Percentiles rank a stretch among this genome's conserved stretches.
phyloP scores from a whole-genome alignment of 1,140 invertebrate species.

The Pseudachorutes palmiensis region DNA sequence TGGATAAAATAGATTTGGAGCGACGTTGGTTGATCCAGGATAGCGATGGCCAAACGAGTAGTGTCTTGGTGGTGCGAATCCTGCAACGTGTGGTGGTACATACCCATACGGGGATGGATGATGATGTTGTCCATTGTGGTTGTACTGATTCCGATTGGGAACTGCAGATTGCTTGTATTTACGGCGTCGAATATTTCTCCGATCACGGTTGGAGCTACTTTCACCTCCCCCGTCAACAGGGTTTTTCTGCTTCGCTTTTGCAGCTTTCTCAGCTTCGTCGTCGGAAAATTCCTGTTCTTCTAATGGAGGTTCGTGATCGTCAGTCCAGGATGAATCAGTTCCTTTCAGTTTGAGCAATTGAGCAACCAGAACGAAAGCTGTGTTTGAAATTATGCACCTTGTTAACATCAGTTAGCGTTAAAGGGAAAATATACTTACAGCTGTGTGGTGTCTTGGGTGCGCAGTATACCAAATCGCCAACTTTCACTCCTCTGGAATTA shows the following conservation, averaged over 20 bases:
- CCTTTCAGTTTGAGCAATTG: slow-evolving; percentile 49
- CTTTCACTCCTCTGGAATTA: slow-evolving; percentile 51
- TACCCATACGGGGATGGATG: neutral
- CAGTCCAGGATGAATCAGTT: slow-evolving; percentile 72
- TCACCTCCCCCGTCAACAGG: neutral
- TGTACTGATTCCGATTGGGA: no score
- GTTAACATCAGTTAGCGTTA: slow-evolving; percentile 13
- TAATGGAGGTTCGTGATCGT: slow-evolving; percentile 69
- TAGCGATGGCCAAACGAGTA: neutral
- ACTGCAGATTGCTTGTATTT: no score
- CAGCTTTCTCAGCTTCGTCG: slow-evolving; percentile 67
- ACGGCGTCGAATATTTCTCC: no score
- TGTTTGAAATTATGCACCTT: no score
- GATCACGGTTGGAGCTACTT: neutral
- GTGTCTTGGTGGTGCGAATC: neutral
- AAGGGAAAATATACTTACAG: slow-evolving; percentile 47
- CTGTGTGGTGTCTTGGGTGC: slow-evolving; percentile 66
- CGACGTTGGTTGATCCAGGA: neutral
- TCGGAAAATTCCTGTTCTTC: slow-evolving; percentile 71
- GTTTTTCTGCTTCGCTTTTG: slow-evolving; percentile 36
- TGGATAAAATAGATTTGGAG: neutral
- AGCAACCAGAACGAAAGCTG: slow-evolving; percentile 33
- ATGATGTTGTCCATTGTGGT: neutral
- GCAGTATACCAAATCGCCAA: slow-evolving; percentile 65
- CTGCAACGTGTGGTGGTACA: slow-evolving; percentile 15